Base-by-base conservation (phyloP, 1,140 invertebrate species). In the Phocides pigmalion region DNA sequence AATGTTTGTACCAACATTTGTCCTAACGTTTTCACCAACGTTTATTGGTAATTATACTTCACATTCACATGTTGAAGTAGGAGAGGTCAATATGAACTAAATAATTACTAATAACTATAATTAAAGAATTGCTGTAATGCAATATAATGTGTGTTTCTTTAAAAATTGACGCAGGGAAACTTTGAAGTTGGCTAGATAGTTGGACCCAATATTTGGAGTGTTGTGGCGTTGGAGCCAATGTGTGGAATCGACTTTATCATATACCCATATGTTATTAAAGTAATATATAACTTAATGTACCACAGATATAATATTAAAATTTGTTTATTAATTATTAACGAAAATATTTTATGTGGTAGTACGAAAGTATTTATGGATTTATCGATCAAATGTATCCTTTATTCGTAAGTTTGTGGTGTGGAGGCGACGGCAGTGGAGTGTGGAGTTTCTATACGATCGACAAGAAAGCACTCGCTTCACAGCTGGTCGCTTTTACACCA, bases 271-370 rank as follows among this genome's bases (percentile, higher is more conserved):
- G 2, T 17, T 46, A 44, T 42, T 47, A 41, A 32, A 62, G 17
- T 53, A 53, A 53, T 61, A 61, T 53, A 61, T 44, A 49, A 62
- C 25, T 39, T 67, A 51, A 62, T 51, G 16, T 44, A 53, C 56
- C 35, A 42, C 53, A 41, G 25, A 51, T 51, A 14, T 20, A 56
- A 42, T 32, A 46, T 35, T 35, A 35, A 35, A 35, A 35, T n/a
- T 35, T 47, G 56, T 46, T 20, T 50, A 61, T 61, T 50, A 50
- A 62, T 25, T 62, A 49, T 62, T 37, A 61, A 61, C n/a, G n/a
- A 41, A 56, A 28, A 44, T 56, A 39, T 56, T 39, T 54, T 41
- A 50, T 28, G 41, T 44, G 54, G 54, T 58, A 58, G 41, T 12
- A 32, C 4, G 15, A 44, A 46, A 25, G 42, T 58, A 58, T 58